Evolutionary conservation across 1,140 invertebrate species (phyloP), one percentile per base, ranked within the genome.

Genomic region (Rhyzopertha dominica): DNA sequence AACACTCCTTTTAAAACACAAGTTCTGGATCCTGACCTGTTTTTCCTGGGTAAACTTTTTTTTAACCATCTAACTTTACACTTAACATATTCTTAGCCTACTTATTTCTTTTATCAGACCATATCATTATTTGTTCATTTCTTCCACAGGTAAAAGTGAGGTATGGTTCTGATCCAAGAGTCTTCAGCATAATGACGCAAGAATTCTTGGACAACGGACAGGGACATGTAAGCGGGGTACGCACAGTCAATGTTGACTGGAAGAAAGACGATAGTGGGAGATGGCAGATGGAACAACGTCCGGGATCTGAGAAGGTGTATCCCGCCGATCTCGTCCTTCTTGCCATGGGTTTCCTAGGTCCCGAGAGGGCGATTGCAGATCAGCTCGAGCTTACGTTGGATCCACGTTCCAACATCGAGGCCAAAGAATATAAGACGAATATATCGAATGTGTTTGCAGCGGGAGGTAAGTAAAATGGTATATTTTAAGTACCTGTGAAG

Each of bases 311-410:
- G 71, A 81, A 85, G 64, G 77, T 87, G 3, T 92, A 81, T 66
- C 81, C 90, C 58, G 92, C 89, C 56, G 90, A 98, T 63, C 69
- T 99, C 43, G 90, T 97, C 25, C 72, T 99, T 42, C 74, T 99
- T 18, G 95, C 96, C 10, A 98, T 99, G 95, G 96, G 96, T 58
- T 99, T 99, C 75, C 72, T 98, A 20, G 95, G 96, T 3, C 96
- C 95, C 3, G 96, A 99, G 70, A 82, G 87, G 59, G 83, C 86
- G 43, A 83, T 98, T 44, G 81, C 90, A 14, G 77, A 79, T 54
- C 86, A 98, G 65, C 70, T 99, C 10, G 81, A 84, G 41, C 68
- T 95, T 13, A 80, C 85, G 36, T 72, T 91, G 53, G 95, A 99
- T 71, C 81, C 85, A 1, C 79, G 95, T 51, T 91, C 92, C 50